These are phyloP conservation scores for Masticophis lateralis DNA, from an alignment of 2,797 vertebrate species.

Conservation along the genomic window DNA sequence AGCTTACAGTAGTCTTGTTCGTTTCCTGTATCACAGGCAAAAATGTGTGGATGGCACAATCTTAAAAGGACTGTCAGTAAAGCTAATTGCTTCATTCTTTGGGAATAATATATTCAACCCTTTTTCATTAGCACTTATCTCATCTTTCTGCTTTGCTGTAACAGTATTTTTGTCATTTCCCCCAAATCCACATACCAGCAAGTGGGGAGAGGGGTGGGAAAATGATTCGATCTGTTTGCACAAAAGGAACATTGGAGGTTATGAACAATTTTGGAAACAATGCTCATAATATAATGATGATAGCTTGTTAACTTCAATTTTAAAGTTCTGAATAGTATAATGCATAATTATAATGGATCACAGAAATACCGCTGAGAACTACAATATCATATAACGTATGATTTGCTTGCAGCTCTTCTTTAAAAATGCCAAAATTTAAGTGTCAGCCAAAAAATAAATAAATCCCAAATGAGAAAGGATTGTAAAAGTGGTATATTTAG, in stretches of 20 bases:
- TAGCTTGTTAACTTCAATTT: background rate
- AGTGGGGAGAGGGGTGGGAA: background rate
- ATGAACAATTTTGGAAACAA: background rate
- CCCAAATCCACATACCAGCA: slow-evolving; percentile 15
- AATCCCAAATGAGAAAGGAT: slow-evolving; percentile 1
- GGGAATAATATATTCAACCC: background rate
- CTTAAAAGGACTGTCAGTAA: slow-evolving; percentile 1
- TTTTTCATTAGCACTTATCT: slow-evolving; percentile 27
- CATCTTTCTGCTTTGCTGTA: slow-evolving; percentile 29
- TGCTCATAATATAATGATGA: slow-evolving; percentile 16
- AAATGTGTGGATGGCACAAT: slow-evolving; percentile 10
- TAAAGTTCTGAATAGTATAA: slow-evolving; percentile 10
- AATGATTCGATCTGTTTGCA: slow-evolving; percentile 52
- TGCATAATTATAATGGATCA: background rate
- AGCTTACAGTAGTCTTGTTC: background rate
- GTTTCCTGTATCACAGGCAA: background rate
- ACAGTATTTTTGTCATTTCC: slow-evolving; percentile 41
- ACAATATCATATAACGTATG: background rate
- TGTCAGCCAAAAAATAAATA: background rate
- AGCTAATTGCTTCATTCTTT: slow-evolving; percentile 41
- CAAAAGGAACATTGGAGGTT: slow-evolving; percentile 17
- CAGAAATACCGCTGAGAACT: background rate
- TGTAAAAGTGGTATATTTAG: slow-evolving; percentile 13
- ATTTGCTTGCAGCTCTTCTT: slow-evolving; percentile 8
- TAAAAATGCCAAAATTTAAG: slow-evolving; percentile 17